Base-by-base conservation (phyloP, 2,113 vertebrate genomes). In the Vidua macroura region DNA sequence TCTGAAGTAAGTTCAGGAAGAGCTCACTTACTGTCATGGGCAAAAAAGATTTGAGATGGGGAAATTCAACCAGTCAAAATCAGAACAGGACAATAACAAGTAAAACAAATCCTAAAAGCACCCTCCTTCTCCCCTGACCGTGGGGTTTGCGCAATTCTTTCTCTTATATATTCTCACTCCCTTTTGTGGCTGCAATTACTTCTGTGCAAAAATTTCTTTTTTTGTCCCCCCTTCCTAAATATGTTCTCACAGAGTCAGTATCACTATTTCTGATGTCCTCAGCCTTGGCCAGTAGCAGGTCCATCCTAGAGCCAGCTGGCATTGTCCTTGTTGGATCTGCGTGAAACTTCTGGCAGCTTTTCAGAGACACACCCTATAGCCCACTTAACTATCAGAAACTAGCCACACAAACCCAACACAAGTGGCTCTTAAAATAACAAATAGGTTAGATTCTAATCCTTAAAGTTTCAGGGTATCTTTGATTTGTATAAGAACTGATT, bases 231-330 rank as follows among this genome's bases (percentile, higher is more conserved):
- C 6, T 41, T 63, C 25, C 25, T 31, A 31, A 31, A 27, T 43
- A 33, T 27, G 5, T 43, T 49, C 18, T 58, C 25, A 43, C 25
- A 8, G 35, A 63, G 17, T 30, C 24, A 48, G 21, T 30, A n/a
- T 37, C 58, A 25, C 15, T 48, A 31, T 56, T 56, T 56, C 66
- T 72, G n/a, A n/a, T 41, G 25, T 25, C 14, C 21, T 56, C 6
- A 30, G 30, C 30, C 16, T 48, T 55, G 41, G 23, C 20, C 24
- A 30, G 49, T 41, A 41, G 5, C 15, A 16, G 13, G 24, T 41
- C n/a, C 23, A n/a, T n/a, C 33, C 11, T n/a, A 7, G 13, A 62
- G 3, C 24, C 1, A 1, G n/a, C 13, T 41, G 24, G 16, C 16
- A 62, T 21, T 48, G 10, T 39, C n/a, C 15, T 15, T 70, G 24